phyloP scores from a whole-genome alignment of 2,113 vertebrate genomes.

The Lanius collurio region DNA sequence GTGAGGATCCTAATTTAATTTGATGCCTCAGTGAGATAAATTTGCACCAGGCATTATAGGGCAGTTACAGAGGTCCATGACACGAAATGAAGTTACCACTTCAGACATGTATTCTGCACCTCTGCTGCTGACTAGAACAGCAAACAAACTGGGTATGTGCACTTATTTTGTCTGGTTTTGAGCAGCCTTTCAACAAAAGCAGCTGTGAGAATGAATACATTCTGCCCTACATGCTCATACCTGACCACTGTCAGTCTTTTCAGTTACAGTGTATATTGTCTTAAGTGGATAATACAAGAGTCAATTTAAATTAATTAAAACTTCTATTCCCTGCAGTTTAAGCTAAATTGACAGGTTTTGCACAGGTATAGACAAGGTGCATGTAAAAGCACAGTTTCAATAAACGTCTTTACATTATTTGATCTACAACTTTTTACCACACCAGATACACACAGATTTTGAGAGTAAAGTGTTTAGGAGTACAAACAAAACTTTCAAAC shows the following conservation, averaged over 20 bases:
- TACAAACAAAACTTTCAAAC: background rate
- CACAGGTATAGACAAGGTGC: background rate
- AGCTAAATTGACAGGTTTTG: background rate
- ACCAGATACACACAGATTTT: background rate
- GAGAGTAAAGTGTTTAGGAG: background rate
- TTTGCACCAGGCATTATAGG: background rate
- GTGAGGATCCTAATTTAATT: background rate
- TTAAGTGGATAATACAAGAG: background rate
- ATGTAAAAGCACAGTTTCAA: background rate
- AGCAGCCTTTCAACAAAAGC: background rate
- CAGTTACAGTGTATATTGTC: background rate
- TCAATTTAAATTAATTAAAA: background rate
- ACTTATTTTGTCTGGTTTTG: background rate
- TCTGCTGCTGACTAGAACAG: background rate
- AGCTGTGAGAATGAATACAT: background rate
- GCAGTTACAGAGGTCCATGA: background rate
- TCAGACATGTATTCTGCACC: background rate
- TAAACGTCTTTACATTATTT: background rate
- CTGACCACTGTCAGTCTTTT: background rate
- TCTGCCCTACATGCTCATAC: background rate
- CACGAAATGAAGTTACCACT: background rate
- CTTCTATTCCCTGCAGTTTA: background rate
- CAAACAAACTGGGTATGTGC: background rate
- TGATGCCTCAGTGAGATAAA: background rate
- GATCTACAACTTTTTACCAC: background rate